Base-by-base conservation (phyloP, 2,888 invertebrate species). In the Rugalucina vietnamica region DNA sequence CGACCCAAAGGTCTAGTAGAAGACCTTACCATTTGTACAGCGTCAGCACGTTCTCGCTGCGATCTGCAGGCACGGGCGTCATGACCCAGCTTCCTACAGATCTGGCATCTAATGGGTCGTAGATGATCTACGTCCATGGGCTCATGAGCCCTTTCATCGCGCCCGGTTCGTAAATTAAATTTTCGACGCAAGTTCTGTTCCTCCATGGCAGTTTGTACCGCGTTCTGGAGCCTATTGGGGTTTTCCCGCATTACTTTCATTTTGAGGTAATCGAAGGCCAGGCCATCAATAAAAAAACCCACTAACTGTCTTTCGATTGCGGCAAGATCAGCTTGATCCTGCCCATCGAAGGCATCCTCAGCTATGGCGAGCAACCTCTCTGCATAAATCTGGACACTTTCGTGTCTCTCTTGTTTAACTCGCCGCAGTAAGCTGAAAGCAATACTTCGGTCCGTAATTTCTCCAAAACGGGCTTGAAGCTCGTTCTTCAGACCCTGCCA, bases 401-500 rank as follows among this genome's bases (percentile, higher is more conserved):
- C 72, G 21, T 32, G 49, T 29, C n/a, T n/a, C n/a, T n/a, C n/a
- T n/a, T n/a, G n/a, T n/a, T n/a, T n/a, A n/a, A 72, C 39, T 27
- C 50, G 49, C 32, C 57, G 29, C 21, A 79, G 29, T 34, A 79
- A 10, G 18, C 32, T 27, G 21, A 79, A 72, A 21, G 79, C 79
- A n/a, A 49, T 50, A 24, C 37, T 50, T 5, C 36, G 43, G 43
- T 79, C 73, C 0, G 37, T 57, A 18, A 72, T 65, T 54, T 79
- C 79, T 0, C 29, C n/a, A 27, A 79, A 79, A 12, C 79, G 10
- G 0, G 32, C 65, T 2, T 18, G 29, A 8, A 54, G 12, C 39
- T 76, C 57, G 36, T 24, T 18, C 49, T 49, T 65, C 3, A 76
- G 32, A 21, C 29, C 27, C 0, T 1, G 43, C 65, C 76, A 79